A percentile compares a stretch with the other conserved stretches of the same genome.
Conservation (phyloP, 2,888 invertebrate species). For the Clepsis dumicolana region DNA sequence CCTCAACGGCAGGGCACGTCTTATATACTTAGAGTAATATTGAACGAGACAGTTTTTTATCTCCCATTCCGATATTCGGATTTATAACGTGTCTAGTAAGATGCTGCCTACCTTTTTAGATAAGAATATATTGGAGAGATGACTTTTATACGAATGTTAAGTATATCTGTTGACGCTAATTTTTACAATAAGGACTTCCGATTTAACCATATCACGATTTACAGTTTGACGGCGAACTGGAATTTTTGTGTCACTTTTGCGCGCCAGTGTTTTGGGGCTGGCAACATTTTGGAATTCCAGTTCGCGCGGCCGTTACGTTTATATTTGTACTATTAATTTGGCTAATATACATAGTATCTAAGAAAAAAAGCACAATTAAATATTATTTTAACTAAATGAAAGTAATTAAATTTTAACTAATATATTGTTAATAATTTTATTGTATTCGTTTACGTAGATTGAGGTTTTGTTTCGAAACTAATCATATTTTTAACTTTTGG, state of each 20-base stretch:
- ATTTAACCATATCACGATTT: conserved; percentile 78
- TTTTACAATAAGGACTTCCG: conserved; percentile 81
- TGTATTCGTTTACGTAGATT: conserved; percentile 70
- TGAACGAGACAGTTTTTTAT: conserved; percentile 69
- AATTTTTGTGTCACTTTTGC: conserved; percentile 51
- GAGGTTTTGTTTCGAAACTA: conserved; percentile 65
- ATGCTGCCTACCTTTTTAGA: conserved; percentile 83
- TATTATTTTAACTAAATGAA: conserved; percentile 70
- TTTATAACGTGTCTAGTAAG: conserved; percentile 76
- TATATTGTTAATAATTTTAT: conserved; percentile 85
- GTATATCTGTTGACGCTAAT: conserved; percentile 83
- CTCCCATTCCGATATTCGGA: conserved; percentile 66
- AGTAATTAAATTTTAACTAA: conserved; percentile 74
- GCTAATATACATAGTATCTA: conserved; percentile 83
- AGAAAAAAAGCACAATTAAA: conserved; percentile 83
- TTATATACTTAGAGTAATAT: conserved; percentile 56
- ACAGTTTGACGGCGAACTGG: conserved; percentile 52
- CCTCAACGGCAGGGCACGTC: conserved; percentile 66
- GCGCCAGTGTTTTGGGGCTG: conserved; percentile 55
- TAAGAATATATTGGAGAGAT: conserved; percentile 84
- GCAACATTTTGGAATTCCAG: conserved; percentile 60
- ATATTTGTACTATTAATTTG: conserved; percentile 69
- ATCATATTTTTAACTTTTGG: conserved; percentile 63
- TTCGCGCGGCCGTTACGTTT: conserved; percentile 56
- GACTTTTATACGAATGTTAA: conserved; percentile 86